Evolutionary conservation across 2,888 invertebrate species (phyloP), one percentile per base, ranked within the genome.

Genomic region (Zootermopsis nevadensis): DNA sequence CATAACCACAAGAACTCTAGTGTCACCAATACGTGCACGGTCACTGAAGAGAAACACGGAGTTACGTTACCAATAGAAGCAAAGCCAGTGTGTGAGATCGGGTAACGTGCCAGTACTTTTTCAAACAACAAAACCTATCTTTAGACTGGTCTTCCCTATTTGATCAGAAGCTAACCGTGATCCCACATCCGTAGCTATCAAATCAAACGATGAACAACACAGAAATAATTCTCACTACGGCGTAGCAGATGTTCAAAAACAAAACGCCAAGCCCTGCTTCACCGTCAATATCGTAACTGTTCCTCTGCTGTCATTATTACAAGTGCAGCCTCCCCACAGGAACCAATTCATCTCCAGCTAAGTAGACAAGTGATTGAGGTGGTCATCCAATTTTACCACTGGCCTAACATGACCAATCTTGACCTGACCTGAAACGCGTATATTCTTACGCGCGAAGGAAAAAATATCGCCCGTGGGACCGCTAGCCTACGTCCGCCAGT

Each of bases 361-460:
- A 74, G 74, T 38, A 74, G 74, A 74, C 74, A 74, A 74, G 74
- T 74, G 74, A 74, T 74, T 74, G 74, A 74, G 74, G 27, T 74
- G 74, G 74, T 74, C 74, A 74, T 74, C 74, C 74, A 74, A n/a
- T 42, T 74, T 74, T 74, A 74, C 74, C 33, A 74, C 24, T 74
- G 74, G 38, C 74, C 74, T 38, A 33, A 74, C 74, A 74, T 74
- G 74, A 74, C 74, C 74, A 12, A n/a, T 74, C n/a, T 74, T 74
- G 74, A 74, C 74, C 74, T 38, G 38, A 38, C 42, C 74, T 6
- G 66, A 4, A 60, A 19, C 0, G 48, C 0, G 27, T 27, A n/a
- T 69, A 22, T 12, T 74, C 74, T 38, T 38, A 42, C 60, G 60
- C 6, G 60, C 38, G 38, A 74, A 35, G 74, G 38, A 74, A 74